Conservation (phyloP, 2,888 invertebrate species). For the Parnassius smintheus region DNA sequence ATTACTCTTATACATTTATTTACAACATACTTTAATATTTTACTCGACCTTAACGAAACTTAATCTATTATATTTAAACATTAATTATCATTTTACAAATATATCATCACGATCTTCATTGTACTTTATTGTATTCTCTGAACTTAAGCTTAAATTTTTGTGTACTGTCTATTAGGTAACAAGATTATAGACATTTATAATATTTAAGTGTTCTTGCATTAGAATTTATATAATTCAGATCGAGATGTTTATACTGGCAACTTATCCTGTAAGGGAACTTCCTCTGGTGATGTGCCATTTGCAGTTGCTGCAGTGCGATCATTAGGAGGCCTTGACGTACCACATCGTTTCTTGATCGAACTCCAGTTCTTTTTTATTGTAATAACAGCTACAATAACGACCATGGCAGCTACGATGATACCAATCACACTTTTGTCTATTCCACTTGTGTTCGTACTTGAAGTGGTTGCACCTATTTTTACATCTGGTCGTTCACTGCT, state of each 20-base stretch:
- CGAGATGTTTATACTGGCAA: slow-evolving; percentile 65
- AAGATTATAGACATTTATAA: neutral
- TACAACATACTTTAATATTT: slow-evolving; percentile 34
- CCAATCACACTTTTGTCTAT: slow-evolving; percentile 78
- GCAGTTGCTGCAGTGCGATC: slow-evolving; percentile 50
- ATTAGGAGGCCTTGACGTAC: slow-evolving; percentile 59
- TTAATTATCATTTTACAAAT: slow-evolving; percentile 32
- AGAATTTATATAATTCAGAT: slow-evolving; percentile 53
- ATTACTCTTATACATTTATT: slow-evolving; percentile 35
- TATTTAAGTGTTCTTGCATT: neutral
- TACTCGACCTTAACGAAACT: slow-evolving; percentile 37
- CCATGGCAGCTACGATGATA: slow-evolving; percentile 76
- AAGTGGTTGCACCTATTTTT: slow-evolving; percentile 59
- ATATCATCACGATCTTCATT: neutral
- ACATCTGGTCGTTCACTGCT: slow-evolving; percentile 43
- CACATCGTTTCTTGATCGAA: slow-evolving; percentile 67
- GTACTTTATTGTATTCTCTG: neutral
- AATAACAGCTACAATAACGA: slow-evolving; percentile 75
- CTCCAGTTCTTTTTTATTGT: slow-evolving; percentile 81
- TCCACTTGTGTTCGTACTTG: slow-evolving; percentile 60
- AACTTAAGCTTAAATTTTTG: neutral
- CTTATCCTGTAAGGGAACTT: slow-evolving; percentile 71
- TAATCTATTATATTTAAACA: slow-evolving; percentile 35
- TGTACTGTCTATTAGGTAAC: neutral
- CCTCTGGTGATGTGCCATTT: slow-evolving; percentile 64